phyloP scores from a whole-genome alignment of 2,888 invertebrate species.

The Nephrotoma flavescens region DNA sequence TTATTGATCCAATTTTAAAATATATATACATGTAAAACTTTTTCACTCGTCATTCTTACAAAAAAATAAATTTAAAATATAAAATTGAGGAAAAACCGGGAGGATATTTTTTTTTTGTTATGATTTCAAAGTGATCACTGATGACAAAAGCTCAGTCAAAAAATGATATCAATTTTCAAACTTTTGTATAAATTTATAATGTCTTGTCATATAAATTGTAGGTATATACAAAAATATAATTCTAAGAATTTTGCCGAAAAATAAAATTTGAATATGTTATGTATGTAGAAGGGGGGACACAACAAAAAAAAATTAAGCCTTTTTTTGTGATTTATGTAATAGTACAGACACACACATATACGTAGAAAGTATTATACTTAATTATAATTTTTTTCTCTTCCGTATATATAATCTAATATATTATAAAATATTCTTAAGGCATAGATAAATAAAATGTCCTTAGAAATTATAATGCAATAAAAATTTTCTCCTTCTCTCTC shows the following conservation, averaged over 20 bases:
- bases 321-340: background rate
- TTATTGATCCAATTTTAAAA: background rate
- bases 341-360: background rate
- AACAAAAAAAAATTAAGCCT: background rate
- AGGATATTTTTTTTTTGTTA: background rate
- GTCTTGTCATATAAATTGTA: background rate
- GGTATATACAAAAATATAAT: background rate
- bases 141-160: background rate
- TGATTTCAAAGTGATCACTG: background rate
- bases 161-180: background rate
- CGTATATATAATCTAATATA: background rate
- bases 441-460: background rate
- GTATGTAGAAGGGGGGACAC: background rate
- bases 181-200: background rate
- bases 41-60: background rate
- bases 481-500: background rate
- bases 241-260: background rate
- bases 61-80: background rate
- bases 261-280: background rate
- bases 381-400: background rate
- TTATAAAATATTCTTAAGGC: background rate
- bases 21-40: background rate
- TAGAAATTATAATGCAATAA: background rate
- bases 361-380: background rate
- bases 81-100: background rate